A percentile compares a stretch with the other conserved stretches of the same genome.
Evolutionary conservation across 2,113 vertebrate genomes (phyloP).

Genomic region (Anarhynchus alexandrinus): DNA sequence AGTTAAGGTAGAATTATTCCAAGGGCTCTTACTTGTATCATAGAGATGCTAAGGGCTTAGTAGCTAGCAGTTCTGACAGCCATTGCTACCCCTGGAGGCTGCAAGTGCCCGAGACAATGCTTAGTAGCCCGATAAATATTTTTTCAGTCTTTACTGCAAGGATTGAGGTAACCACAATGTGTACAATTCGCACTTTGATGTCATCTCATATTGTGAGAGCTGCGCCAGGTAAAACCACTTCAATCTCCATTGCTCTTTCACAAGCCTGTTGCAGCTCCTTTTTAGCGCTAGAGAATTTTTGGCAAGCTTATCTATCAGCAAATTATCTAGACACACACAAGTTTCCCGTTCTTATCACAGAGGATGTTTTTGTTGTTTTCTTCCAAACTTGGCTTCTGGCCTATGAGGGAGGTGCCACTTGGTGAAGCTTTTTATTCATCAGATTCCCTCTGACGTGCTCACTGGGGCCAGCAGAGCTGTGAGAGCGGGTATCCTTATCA

Average conservation of each 20-base stretch:
- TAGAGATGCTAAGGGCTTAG: background rate
- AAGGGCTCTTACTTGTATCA: background rate
- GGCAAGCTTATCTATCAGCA: background rate
- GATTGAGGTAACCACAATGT: background rate
- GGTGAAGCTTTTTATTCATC: background rate
- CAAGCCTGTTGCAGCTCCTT: background rate
- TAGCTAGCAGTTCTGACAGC: background rate
- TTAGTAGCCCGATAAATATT: background rate
- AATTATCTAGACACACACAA: background rate
- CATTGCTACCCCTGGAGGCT: background rate
- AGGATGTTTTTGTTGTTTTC: background rate
- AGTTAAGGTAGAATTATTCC: background rate
- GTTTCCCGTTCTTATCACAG: slow-evolving; percentile 9
- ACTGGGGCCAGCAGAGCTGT: background rate
- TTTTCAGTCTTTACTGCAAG: background rate
- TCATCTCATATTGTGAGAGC: background rate
- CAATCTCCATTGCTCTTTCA: background rate
- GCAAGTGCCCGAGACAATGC: rapidly evolving
- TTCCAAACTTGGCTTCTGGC: background rate
- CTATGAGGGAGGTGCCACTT: background rate
- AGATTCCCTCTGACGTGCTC: background rate
- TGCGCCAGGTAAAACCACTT: background rate
- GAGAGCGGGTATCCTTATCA: background rate
- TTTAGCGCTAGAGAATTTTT: background rate
- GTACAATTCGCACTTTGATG: background rate